Evolutionary conservation across 2,888 invertebrate genomes (phyloP).

Genomic region (Labia minor): DNA sequence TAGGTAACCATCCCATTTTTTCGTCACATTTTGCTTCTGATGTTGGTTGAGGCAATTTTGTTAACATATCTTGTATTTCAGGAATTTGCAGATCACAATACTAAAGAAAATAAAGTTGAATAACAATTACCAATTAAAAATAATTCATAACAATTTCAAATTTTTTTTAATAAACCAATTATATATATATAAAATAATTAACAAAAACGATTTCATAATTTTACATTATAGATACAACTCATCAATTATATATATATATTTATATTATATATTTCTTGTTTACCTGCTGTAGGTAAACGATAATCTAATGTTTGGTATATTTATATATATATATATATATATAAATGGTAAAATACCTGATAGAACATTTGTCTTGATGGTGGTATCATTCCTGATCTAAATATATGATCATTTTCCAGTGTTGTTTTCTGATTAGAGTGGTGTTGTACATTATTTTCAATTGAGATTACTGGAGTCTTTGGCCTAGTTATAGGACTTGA

Average conservation of each 20-base stretch:
- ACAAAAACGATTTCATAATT: no score
- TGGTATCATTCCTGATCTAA: conserved; percentile 62
- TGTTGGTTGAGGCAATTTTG: conserved; percentile 50
- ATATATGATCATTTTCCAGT: conserved; percentile 46
- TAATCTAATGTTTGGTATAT: background rate
- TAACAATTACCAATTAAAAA: conserved; percentile 16
- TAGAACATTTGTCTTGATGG: conserved; percentile 81
- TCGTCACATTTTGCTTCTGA: conserved; percentile 54
- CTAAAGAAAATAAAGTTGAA: conserved; percentile 43
- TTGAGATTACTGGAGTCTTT: conserved; percentile 29
- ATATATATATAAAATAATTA: conserved; percentile 6
- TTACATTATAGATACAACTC: no score
- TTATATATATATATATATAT: conserved; percentile 17
- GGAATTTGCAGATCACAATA: conserved; percentile 68
- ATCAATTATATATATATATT: no score
- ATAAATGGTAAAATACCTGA: conserved; percentile 49
- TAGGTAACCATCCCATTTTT: conserved; percentile 68
- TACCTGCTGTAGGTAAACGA: no score
- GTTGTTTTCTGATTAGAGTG: no score
- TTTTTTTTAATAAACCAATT: no score
- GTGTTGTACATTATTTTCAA: conserved; percentile 20
- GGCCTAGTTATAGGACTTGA: conserved; percentile 32
- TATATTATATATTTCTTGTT: no score
- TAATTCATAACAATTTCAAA: conserved; percentile 15
- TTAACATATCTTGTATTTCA: conserved; percentile 66